A percentile compares a stretch with the other conserved stretches of the same genome.
phyloP scores from a whole-genome alignment of 2,113 vertebrate species.

The Corythornis vintsioides region DNA sequence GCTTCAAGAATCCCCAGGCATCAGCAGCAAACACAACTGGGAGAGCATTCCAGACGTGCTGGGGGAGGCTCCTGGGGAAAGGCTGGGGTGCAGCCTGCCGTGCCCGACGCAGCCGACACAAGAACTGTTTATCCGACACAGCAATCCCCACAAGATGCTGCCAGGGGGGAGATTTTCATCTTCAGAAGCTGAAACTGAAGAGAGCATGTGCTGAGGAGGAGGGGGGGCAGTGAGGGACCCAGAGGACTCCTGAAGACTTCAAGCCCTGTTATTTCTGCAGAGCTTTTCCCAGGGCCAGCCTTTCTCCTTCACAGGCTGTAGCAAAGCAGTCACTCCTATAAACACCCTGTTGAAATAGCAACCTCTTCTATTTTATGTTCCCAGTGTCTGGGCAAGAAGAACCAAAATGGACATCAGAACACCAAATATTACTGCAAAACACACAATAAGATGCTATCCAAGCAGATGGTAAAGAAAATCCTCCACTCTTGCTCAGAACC shows the following conservation, averaged over 20 bases:
- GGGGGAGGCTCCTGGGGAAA: not conserved
- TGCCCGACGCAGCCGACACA: not conserved
- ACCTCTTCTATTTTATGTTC: not conserved
- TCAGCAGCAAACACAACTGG: not conserved
- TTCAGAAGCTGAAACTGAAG: not conserved
- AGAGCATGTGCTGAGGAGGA: not conserved
- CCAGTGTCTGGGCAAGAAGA: not conserved
- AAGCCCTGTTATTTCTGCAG: not conserved
- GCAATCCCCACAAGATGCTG: not conserved
- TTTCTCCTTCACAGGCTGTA: not conserved
- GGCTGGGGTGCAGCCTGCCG: conserved; percentile 26
- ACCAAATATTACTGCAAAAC: not conserved
- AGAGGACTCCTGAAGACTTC: not conserved
- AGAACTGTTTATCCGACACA: conserved; percentile 5
- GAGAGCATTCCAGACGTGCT: conserved; percentile 10
- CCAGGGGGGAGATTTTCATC: not conserved
- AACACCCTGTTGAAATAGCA: not conserved
- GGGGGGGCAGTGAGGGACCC: not conserved
- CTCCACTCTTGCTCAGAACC: not conserved
- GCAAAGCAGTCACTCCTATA: not conserved
- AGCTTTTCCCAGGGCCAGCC: not conserved
- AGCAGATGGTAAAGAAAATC: not conserved
- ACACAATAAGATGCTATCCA: not conserved
- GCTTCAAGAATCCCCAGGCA: not conserved
- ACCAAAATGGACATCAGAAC: conserved; percentile 4